Base-by-base conservation (phyloP, 1,140 invertebrate species). In the Atta texana region DNA sequence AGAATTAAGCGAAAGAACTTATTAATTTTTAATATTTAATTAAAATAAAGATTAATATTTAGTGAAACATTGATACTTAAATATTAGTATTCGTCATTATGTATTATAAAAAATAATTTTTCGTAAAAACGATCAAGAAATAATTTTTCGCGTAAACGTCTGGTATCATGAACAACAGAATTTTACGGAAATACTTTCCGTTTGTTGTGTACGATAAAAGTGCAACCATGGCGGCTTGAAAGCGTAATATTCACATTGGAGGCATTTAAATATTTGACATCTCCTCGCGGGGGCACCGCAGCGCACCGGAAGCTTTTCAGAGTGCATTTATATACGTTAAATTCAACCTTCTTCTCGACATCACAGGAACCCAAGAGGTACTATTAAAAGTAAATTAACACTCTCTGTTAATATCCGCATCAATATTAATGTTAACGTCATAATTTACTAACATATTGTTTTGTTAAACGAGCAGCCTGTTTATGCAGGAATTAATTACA, bases 241-340 rank as follows among this genome's bases (percentile, higher is more conserved):
- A 84, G 55, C 39, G 53, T 84, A 84, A 84, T 84, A 84, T 61
- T 74, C 80, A 24, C 31, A 34, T 61, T 49, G 55, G 68, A 39
- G 21, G 55, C 69, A 44, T 84, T 84, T 82, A 74, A 82, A 82
- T 82, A 82, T 82, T 84, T 74, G 80, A 84, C 80, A 74, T 74
- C 69, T 82, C 10, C 21, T 44, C 57, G 55, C 34, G 34, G 28
- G 7, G 7, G 24, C 7, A 10, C 53, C n/a, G 24, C 39, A 5
- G 44, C 24, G 28, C 66, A 31, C 66, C 66, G 80, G 55, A 84
- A 74, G 39, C 80, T 74, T 61, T 84, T n/a, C 55, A 49, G 39
- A 69, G 55, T 24, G 55, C 28, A 74, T 55, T 86, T 85, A 55
- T 55, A 28, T 55, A 69, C 28, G 14, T 81, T 69, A 69, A 81